Conservation (phyloP, 2,797 vertebrate genomes). For the Ciconia nigra region DNA sequence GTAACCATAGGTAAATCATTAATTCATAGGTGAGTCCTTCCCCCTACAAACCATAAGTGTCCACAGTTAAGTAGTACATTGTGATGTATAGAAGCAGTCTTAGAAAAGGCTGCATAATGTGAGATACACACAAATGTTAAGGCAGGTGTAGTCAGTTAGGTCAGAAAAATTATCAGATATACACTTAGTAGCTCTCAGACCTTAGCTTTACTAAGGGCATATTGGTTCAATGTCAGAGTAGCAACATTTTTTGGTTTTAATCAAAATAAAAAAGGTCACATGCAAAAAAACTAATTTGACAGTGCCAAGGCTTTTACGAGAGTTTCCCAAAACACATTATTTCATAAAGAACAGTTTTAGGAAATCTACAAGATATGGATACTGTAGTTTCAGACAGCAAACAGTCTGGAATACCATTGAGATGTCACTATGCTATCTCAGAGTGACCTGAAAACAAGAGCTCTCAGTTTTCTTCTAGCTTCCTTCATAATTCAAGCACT, state of each 20-base stretch:
- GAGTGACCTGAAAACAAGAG: not conserved
- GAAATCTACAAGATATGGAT: not conserved
- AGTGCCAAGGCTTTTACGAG: not conserved
- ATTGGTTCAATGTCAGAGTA: not conserved
- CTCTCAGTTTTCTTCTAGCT: not conserved
- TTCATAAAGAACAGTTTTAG: not conserved
- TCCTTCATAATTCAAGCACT: not conserved
- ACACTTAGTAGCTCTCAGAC: not conserved
- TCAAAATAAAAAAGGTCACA: not conserved
- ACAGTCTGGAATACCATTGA: not conserved
- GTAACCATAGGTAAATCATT: not conserved
- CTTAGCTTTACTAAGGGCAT: not conserved
- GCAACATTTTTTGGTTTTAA: not conserved
- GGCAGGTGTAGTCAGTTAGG: not conserved
- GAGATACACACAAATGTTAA: not conserved
- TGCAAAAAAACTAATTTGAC: not conserved
- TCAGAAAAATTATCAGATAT: not conserved
- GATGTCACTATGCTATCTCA: not conserved
- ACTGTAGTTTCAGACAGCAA: not conserved
- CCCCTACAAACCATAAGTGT: not conserved
- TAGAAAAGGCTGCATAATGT: not conserved
- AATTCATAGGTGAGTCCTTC: not conserved
- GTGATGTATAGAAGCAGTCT: not conserved
- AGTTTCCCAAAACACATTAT: not conserved
- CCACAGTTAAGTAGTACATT: not conserved